Evolutionary conservation across 2,797 vertebrate species (phyloP).

Genomic region (Hyperoplus lanceolatus): DNA sequence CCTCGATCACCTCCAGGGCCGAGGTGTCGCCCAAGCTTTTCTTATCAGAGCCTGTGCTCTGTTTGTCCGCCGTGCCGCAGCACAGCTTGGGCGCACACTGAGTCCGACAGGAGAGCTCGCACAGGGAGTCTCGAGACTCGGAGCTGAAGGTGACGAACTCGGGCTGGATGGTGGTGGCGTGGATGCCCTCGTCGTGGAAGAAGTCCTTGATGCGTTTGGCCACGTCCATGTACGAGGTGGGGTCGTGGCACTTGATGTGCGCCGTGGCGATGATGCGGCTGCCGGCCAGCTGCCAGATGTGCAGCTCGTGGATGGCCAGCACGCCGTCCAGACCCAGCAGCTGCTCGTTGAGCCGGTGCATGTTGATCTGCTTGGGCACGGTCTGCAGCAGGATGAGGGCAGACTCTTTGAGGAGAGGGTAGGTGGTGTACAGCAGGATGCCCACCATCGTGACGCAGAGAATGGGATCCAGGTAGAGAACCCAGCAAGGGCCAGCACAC

Average conservation of each 20-base stretch:
- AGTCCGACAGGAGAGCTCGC: slow-evolving; percentile 96
- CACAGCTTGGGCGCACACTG: slow-evolving; percentile 97
- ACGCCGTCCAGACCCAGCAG: slow-evolving; percentile 92
- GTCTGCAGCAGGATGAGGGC: slow-evolving; percentile 98
- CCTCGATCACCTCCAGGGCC: slow-evolving; percentile 89
- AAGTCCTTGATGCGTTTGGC: slow-evolving; percentile 97
- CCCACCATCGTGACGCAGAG: slow-evolving; percentile 96
- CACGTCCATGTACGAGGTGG: slow-evolving; percentile 96
- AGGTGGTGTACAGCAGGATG: slow-evolving; percentile 97
- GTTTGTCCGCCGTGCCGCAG: slow-evolving; percentile 86
- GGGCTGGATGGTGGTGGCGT: slow-evolving; percentile 98
- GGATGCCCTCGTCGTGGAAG: slow-evolving; percentile 97
- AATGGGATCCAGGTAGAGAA: slow-evolving; percentile 95
- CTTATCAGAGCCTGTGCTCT: slow-evolving; percentile 66
- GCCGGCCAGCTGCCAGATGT: slow-evolving; percentile 98
- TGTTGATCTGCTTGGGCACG: slow-evolving; percentile 97
- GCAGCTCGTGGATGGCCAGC: slow-evolving; percentile 96
- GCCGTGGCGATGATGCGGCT: slow-evolving; percentile 98
- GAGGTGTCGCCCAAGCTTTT: slow-evolving; percentile 58
- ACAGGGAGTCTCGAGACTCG: slow-evolving; percentile 88
- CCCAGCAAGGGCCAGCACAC: slow-evolving; percentile 94
- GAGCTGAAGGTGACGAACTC: slow-evolving; percentile 95
- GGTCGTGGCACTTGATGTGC: slow-evolving; percentile 98
- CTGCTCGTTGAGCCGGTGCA: slow-evolving; percentile 90
- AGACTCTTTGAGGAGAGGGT: slow-evolving; percentile 96